Base-by-base conservation (phyloP, 2,888 invertebrate genomes). In the Sclerodermus sp. region DNA sequence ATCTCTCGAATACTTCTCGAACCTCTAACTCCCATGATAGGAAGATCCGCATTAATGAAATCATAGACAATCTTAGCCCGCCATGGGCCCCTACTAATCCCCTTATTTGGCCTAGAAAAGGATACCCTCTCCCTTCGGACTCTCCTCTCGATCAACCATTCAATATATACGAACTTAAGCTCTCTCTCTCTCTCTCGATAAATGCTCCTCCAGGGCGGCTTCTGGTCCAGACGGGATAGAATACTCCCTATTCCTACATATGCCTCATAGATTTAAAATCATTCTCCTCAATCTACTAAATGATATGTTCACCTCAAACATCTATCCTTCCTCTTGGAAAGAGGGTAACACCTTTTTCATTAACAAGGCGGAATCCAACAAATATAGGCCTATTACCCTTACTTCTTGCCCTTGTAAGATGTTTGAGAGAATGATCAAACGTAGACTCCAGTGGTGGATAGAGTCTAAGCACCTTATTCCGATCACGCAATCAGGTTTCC, bases 391-490 rank as follows among this genome's bases (percentile, higher is more conserved):
- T 6, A 55, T 50, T 10, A 13, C 55, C 3, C 49, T 58, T 9
- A 49, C 53, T 4, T 52, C 51, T 10, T 57, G 57, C n/a, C 4
- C 46, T 10, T 41, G 46, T 23, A 58, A 57, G 40, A 14, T 58
- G 5, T 55, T 55, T 23, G 55, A 58, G 42, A 50, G 48, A 14
- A 39, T 56, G 17, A 29, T 56, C 0, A 58, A 56, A 40, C 51
- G 46, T 23, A 18, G 37, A 9, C 40, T 56, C 23, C 47, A 54
- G 16, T 51, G 52, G 56, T 58, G 55, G 55, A 42, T 34, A 1
- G 60, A 60, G n/a, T n/a, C n/a, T n/a, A n/a, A 36, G 10, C 12
- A 14, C 38, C 53, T 1, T 30, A 49, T 8, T 8, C 53, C 53
- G 6, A n/a, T 29, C 0, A 18, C 23, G 15, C 54, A 53, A 37